A percentile compares a stretch with the other conserved stretches of the same genome.
Conservation (phyloP, 2,797 vertebrate species). For the Hybognathus amarus region DNA sequence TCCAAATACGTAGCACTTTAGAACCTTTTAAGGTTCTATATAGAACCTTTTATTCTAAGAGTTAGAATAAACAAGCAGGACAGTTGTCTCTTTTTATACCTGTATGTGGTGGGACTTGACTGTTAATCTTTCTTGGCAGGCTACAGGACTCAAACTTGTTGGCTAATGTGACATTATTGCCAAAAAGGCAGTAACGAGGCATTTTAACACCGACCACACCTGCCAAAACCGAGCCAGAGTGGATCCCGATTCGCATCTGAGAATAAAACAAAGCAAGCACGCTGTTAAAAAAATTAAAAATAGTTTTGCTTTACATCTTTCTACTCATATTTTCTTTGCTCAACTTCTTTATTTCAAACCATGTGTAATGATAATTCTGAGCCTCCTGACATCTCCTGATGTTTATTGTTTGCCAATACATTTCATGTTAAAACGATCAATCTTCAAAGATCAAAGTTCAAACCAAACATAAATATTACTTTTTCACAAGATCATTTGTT, state of each 20-base stretch:
- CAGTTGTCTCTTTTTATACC: conserved; percentile 71
- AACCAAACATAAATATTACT: not conserved
- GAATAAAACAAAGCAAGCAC: conserved; percentile 58
- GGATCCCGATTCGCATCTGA: conserved; percentile 97
- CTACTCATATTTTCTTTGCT: not conserved
- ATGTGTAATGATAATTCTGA: not conserved
- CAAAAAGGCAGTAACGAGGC: conserved; percentile 99
- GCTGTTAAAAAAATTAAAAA: not conserved
- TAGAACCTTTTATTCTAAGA: too few relatives aligned
- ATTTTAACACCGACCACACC: conserved; percentile 98
- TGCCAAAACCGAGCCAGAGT: conserved; percentile 94
- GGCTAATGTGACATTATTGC: conserved; percentile 97
- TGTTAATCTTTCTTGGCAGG: conserved; percentile 90
- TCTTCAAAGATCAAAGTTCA: not conserved
- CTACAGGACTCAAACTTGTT: conserved; percentile 99
- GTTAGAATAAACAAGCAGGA: not conserved
- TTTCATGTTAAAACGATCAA: not conserved
- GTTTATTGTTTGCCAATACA: not conserved
- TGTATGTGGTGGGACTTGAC: conserved; percentile 97
- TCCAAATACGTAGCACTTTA: too few relatives aligned
- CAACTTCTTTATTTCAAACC: not conserved
- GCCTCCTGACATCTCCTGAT: not conserved
- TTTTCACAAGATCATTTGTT: not conserved
- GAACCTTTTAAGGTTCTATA: too few relatives aligned
- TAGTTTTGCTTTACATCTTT: not conserved